Conservation (phyloP, 2,888 invertebrate genomes). For the Amphipoea oculea region DNA sequence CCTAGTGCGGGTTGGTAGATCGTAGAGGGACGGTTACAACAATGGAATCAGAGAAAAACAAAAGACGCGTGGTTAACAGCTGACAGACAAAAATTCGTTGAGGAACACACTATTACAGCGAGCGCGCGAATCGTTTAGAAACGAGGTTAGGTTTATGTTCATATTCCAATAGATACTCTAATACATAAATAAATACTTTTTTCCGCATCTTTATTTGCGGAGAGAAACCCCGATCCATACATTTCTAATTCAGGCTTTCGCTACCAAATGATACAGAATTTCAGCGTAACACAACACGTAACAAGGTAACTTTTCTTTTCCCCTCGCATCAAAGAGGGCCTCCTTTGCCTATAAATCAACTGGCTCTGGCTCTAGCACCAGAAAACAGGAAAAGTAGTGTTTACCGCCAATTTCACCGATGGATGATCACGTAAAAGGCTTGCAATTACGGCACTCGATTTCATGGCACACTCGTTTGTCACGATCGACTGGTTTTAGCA, state of each 20-base stretch:
- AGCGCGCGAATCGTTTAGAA: too few species aligned
- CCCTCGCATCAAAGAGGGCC: not conserved
- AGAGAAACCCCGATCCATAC: not conserved
- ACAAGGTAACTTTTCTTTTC: not conserved
- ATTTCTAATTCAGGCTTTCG: not conserved
- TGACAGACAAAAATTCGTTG: too few species aligned
- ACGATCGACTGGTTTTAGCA: not conserved
- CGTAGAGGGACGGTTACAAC: too few species aligned
- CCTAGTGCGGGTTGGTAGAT: too few species aligned
- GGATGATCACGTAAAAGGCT: slow-evolving; percentile 37
- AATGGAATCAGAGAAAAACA: too few species aligned
- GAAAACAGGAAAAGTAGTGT: slow-evolving; percentile 33
- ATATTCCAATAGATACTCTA: too few species aligned
- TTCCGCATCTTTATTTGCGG: not conserved
- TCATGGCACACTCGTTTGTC: slow-evolving; percentile 13
- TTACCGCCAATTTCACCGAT: slow-evolving; percentile 37
- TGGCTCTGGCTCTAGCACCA: not conserved
- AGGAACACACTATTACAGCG: too few species aligned
- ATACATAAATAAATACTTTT: not conserved
- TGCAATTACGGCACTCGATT: slow-evolving; percentile 29
- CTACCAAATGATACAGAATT: not conserved
- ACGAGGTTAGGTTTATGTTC: too few species aligned
- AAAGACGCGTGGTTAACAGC: too few species aligned
- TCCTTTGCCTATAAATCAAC: slow-evolving; percentile 35
- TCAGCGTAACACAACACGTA: too few species aligned